Percentiles rank a stretch among this genome's conserved stretches.
phyloP scores from a whole-genome alignment of 2,888 invertebrate genomes.

The Sphaeridia pumilis region DNA sequence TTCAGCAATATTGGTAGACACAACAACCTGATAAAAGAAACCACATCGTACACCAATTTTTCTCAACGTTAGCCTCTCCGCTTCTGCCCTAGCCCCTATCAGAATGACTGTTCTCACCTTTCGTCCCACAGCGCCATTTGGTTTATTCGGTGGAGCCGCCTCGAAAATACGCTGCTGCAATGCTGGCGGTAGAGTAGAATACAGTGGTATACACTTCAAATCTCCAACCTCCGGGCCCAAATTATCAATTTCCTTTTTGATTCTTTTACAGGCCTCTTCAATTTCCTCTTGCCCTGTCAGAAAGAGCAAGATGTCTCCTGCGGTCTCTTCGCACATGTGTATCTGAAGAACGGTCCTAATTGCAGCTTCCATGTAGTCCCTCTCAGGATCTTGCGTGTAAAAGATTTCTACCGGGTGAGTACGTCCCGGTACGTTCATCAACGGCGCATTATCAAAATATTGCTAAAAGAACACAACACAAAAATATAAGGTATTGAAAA shows the following conservation, averaged over 20 bases:
- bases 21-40: conserved; percentile 70
- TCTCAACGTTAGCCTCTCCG: no score
- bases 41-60: no score
- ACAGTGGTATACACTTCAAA: conserved; percentile 93
- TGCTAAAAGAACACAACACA: conserved; percentile 47
- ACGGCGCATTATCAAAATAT: conserved; percentile 95
- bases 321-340: conserved; percentile 86
- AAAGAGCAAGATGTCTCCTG: conserved; percentile 86
- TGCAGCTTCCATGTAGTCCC: conserved; percentile 96
- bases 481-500: background rate
- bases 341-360: conserved; percentile 95
- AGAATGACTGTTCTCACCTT: conserved; percentile 53
- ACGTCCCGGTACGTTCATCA: conserved; percentile 96
- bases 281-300: conserved; percentile 82
- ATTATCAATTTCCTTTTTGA: conserved; percentile 90
- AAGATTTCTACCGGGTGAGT: conserved; percentile 96
- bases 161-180: conserved; percentile 96
- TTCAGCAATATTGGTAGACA: conserved; percentile 98
- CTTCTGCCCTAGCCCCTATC: no score
- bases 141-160: conserved; percentile 71
- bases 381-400: conserved; percentile 96
- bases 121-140: conserved; percentile 78
- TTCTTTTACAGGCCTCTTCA: conserved; percentile 96
- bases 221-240: conserved; percentile 94
- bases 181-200: conserved; percentile 95